Evolutionary conservation across 53 echinoderm and acorn worm species (phyloP), one percentile per base, ranked within the genome.

Genomic region (Patiria pectinifera): DNA sequence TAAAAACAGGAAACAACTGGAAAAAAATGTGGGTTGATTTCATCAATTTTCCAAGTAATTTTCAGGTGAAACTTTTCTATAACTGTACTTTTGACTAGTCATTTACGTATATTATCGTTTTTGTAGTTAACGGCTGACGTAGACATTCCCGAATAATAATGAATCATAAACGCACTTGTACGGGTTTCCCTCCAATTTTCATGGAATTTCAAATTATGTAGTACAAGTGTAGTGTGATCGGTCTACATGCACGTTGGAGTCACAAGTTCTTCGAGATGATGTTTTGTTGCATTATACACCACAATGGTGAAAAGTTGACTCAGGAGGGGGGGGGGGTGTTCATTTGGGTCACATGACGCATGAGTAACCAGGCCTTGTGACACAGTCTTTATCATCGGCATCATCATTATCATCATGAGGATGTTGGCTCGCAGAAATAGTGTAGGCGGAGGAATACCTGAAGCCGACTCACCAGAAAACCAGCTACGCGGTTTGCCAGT

Each of bases 361-460:
- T 82, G 82, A 82, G 82, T 82, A 58, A 82, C 48, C 48, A 45
- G 48, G 44, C 48, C 47, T 59, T 45, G 82, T 87, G 88, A 88
- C 62, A 26, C 61, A 87, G 87, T 11, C 43, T 87, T 44, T 25
- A 59, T 88, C 88, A 88, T 77, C 78, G 59, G 14, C 59, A 21
- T 15, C 23, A 82, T 53, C 58, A 82, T 45, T 24, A 78, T 45
- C 79, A 78, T 45, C 79, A 78, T 11, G 9, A 12, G 8, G 45
- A 44, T 8, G 79, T 4, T 15, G 79, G 9, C 46, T 78, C 14
- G 79, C 22, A 13, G 46, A 11, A 11, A 78, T 78, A 78, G 88
- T 78, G 88, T 88, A 61, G 88, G 88, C 78, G 88, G 88, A 88
- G 77, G 88, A 66, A 78, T 77, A 88, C 53, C 86, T 74, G 26